Evolutionary conservation across 2,888 invertebrate genomes (phyloP).

Genomic region (Habroteleia sp.): DNA sequence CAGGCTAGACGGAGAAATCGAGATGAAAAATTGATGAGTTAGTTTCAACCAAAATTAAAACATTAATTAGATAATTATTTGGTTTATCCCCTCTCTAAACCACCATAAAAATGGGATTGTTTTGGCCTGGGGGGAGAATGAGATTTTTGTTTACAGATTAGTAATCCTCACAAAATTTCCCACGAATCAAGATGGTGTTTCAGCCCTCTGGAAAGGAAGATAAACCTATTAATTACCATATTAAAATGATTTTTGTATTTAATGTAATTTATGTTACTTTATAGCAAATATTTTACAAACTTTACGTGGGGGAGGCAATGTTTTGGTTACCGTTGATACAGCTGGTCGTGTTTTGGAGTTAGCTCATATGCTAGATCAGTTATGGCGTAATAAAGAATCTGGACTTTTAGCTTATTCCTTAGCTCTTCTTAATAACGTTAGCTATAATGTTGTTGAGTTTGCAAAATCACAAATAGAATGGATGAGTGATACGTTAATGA

Average conservation of each 20-base stretch:
- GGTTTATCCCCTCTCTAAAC: too few relatives aligned
- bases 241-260: too few relatives aligned
- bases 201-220: too few relatives aligned
- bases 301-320: constrained; percentile 96
- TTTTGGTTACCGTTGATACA: constrained; percentile 97
- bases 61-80: too few relatives aligned
- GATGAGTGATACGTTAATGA: constrained; percentile 99
- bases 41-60: constrained; percentile 77
- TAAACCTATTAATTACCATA: too few relatives aligned
- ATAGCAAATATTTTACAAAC: constrained; percentile 97
- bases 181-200: too few relatives aligned
- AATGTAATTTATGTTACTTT: too few relatives aligned
- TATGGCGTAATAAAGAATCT: constrained; percentile 97
- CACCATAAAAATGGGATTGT: too few relatives aligned
- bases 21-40: constrained; percentile 98
- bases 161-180: too few relatives aligned
- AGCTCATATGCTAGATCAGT: constrained; percentile 96
- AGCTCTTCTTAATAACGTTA: constrained; percentile 96
- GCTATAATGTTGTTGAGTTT: constrained; percentile 99
- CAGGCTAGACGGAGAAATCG: constrained; percentile 94
- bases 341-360: constrained; percentile 97
- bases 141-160: too few relatives aligned
- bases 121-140: too few relatives aligned
- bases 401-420: constrained; percentile 97
- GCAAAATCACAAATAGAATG: constrained; percentile 99